These are phyloP conservation scores for Drosophila equinoxialis DNA, from an alignment of 1,140 invertebrate species.

Conservation along the genomic window DNA sequence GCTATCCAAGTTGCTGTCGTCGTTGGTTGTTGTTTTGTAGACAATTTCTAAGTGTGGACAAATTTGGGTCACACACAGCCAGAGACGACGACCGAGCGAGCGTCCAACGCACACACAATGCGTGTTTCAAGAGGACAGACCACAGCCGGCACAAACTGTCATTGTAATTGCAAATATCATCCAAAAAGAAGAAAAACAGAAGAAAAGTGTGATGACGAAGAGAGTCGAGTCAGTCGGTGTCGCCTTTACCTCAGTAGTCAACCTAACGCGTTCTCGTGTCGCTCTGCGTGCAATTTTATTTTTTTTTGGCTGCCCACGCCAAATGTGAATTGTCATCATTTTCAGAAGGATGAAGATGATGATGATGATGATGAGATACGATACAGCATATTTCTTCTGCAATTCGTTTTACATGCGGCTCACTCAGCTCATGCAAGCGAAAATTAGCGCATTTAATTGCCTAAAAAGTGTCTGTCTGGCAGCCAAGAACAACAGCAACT, in stretches of 20 bases:
- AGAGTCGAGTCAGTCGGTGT: constrained; percentile 15
- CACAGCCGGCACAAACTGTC: constrained; percentile 59
- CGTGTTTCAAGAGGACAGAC: constrained; percentile 9
- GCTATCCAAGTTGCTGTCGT: constrained; percentile 67
- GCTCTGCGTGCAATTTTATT: constrained; percentile 40
- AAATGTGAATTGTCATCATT: constrained; percentile 69
- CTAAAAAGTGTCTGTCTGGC: constrained; percentile 68
- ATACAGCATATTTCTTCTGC: constrained; percentile 21
- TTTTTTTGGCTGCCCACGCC: constrained; percentile 63
- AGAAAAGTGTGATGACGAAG: constrained; percentile 28
- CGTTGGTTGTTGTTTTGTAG: constrained; percentile 52
- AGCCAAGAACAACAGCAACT: constrained; percentile 20
- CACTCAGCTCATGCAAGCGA: constrained; percentile 41
- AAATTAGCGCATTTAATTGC: constrained; percentile 81
- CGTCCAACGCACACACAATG: background rate
- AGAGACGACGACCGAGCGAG: constrained; percentile 16
- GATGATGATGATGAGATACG: constrained; percentile 18
- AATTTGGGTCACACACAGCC: constrained; percentile 78
- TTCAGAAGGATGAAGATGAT: constrained; percentile 33
- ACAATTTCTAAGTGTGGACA: constrained; percentile 78
- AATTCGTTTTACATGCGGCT: constrained; percentile 16
- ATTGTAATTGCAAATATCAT: constrained; percentile 82
- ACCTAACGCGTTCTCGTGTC: background rate
- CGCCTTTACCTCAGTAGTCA: no score
- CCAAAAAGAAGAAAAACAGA: constrained; percentile 30